Evolutionary conservation across 2,113 vertebrate species (phyloP), one percentile per base, ranked within the genome.

Genomic region (Burhinus oedicnemus): DNA sequence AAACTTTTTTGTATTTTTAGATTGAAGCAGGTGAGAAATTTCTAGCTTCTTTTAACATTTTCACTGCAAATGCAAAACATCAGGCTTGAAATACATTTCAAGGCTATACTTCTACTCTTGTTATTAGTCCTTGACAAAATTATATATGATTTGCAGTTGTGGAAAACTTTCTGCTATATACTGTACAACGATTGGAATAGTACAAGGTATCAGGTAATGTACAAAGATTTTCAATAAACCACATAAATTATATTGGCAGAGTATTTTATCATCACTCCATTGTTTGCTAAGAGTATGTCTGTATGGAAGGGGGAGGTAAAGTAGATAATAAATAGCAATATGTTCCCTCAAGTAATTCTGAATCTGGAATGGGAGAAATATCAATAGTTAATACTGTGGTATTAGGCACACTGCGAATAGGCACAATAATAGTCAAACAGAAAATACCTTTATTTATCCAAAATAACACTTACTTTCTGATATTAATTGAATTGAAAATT

Each of bases 401-500:
- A 40, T 91, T 89, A 83, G 64, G 42, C 38, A 86, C 6, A 12
- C 26, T 71, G 69, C 42, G 70, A 87, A 83, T 61, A 88, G 42
- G 64, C 54, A 74, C 30, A 44, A 5, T 77, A 77, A 23, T 40
- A 66, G 61, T 75, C 36, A 58, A 86, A 77, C 54, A 74, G 84
- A 87, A 83, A 83, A n/a, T 23, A 74, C n/a, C 16, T 70, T 62
- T 69, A 42, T 94, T 94, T 95, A 40, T 75, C 66, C 40, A 83
- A 83, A 95, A 65, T 79, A 91, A 77, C n/a, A 61, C 42, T 89
- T 87, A 47, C 70, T 91, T 96, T 82, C 62, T 79, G 52, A 65
- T 27, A 72, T 64, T 62, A 94, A 94, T 83, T 90, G 71, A 75
- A 83, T 40, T 91, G 66, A 93, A 95, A 95, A 94, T 83, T 51